Evolutionary conservation across 2,113 vertebrate genomes (phyloP).

Genomic region (Lagopus leucura): DNA sequence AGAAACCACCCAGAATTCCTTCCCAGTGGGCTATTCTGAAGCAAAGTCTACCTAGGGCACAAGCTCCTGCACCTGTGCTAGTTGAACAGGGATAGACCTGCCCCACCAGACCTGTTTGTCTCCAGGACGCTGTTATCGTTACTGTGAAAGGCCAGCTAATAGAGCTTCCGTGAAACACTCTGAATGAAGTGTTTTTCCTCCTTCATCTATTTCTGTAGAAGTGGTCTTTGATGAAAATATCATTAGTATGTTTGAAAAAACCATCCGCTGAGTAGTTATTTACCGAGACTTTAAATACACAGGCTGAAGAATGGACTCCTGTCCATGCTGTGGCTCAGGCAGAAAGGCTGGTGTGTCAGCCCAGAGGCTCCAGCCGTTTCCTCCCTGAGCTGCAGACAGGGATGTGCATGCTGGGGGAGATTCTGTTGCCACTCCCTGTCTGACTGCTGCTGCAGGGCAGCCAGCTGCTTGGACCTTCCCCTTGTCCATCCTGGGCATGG

Average conservation of each 20-base stretch:
- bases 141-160: not conserved
- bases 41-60: not conserved
- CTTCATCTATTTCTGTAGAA: constrained; percentile 22
- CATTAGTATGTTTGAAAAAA: constrained; percentile 31
- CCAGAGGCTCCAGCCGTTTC: not conserved
- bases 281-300: constrained; percentile 57
- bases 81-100: not conserved
- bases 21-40: not conserved
- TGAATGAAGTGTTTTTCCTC: constrained; percentile 43
- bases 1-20: not conserved
- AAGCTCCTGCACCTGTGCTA: constrained; percentile 1
- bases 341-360: not conserved
- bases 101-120: not conserved
- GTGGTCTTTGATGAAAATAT: constrained; percentile 52
- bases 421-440: not conserved
- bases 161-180: not conserved
- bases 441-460: fast-evolving
- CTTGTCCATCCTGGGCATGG: not conserved
- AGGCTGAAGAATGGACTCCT: constrained; percentile 11
- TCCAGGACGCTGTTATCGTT: not conserved
- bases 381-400: not conserved
- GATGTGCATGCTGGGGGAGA: not conserved
- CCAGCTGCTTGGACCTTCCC: not conserved
- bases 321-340: not conserved
- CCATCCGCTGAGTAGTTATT: constrained; percentile 29